Conservation (phyloP, 2,113 vertebrate genomes). For the Hemibagrus wyckioides region DNA sequence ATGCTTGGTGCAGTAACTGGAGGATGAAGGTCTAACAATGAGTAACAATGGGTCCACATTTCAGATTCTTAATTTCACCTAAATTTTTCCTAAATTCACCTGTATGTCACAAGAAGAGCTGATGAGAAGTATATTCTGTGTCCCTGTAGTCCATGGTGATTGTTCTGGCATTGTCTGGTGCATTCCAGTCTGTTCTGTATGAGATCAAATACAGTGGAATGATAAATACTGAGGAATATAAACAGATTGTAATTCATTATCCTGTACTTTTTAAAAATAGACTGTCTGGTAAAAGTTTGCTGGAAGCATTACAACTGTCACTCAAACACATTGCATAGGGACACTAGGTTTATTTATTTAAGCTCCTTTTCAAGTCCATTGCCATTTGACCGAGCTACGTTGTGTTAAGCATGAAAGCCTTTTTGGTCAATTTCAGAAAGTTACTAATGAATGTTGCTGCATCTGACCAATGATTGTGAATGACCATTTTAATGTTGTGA, state of each 20-base stretch:
- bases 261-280: not conserved
- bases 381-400: not conserved
- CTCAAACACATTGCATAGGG: not conserved
- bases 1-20: not conserved
- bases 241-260: not conserved
- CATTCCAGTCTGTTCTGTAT: not conserved
- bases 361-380: not conserved
- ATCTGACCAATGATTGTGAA: constrained; percentile 22
- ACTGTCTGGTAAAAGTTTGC: not conserved
- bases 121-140: not conserved
- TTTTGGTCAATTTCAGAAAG: not conserved
- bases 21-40: not conserved
- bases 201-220: not conserved
- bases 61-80: not conserved
- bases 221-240: not conserved
- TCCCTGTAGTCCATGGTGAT: not conserved
- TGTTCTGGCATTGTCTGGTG: not conserved
- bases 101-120: not conserved
- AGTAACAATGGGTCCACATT: not conserved
- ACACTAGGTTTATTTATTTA: not conserved
- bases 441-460: not conserved
- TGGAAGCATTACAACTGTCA: not conserved
- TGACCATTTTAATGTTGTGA: constrained; percentile 25
- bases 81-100: not conserved
- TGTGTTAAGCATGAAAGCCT: not conserved